A percentile compares a stretch with the other conserved stretches of the same genome.
Evolutionary conservation across 2,888 invertebrate species (phyloP).

Genomic region (Coenonympha arcania): DNA sequence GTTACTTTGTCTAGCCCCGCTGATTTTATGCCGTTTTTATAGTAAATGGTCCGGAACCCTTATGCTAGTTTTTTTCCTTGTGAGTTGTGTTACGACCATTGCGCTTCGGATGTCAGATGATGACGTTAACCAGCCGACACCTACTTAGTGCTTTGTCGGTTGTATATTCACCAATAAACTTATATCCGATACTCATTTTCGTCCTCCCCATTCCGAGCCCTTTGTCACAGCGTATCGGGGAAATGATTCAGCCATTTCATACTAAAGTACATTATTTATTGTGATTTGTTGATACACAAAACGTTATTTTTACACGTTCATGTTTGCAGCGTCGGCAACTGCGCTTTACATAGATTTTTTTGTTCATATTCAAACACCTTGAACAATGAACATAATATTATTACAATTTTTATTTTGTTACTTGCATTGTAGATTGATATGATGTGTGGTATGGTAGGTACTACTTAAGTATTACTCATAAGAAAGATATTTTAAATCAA

Average conservation of each 20-base stretch:
- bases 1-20: too few species aligned
- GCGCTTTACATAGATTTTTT: not conserved
- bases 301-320: constrained; percentile 13
- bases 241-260: constrained; percentile 18
- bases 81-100: too few species aligned
- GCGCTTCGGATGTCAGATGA: not conserved
- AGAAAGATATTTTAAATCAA: too few species aligned
- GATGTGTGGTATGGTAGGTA: too few species aligned
- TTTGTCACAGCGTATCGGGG: constrained; percentile 12
- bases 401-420: too few species aligned
- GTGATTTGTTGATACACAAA: constrained; percentile 6
- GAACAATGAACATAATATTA: not conserved
- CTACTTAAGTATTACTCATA: too few species aligned
- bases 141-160: constrained; percentile 1
- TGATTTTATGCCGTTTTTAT: too few species aligned
- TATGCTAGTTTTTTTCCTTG: not conserved
- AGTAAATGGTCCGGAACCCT: too few species aligned
- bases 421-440: too few species aligned
- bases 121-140: not conserved
- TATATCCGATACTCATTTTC: constrained; percentile 12
- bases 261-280: not conserved
- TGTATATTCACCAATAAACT: constrained; percentile 11
- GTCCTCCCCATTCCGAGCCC: not conserved
- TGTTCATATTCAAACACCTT: constrained; percentile 1
- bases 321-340: not conserved